Evolutionary conservation across 2,113 vertebrate species (phyloP).

Genomic region (Chelonoidis abingdonii): DNA sequence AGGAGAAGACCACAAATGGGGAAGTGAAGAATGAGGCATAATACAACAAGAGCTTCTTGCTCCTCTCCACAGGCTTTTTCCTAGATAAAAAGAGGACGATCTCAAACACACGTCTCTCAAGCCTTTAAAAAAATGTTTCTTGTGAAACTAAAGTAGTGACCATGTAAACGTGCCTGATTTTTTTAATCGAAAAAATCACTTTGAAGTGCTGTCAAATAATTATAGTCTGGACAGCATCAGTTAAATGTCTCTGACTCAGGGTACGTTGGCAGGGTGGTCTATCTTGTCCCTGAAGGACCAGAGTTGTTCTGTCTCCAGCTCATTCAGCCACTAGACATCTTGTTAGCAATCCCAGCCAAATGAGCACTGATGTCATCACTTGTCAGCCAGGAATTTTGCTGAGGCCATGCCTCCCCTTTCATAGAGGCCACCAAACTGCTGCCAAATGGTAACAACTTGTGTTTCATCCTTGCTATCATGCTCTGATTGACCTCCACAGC

Average conservation of each 20-base stretch:
- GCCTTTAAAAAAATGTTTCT: not conserved
- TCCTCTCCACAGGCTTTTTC: constrained; percentile 81
- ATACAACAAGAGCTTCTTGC: constrained; percentile 73
- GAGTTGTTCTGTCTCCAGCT: not conserved
- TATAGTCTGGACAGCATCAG: not conserved
- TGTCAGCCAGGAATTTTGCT: not conserved
- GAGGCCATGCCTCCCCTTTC: not conserved
- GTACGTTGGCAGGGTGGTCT: not conserved
- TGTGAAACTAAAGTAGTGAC: not conserved
- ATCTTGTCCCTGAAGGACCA: not conserved
- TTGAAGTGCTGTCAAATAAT: not conserved
- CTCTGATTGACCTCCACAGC: not conserved
- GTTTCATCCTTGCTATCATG: not conserved
- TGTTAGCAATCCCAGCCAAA: not conserved
- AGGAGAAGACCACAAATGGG: constrained; percentile 95
- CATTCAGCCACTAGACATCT: not conserved
- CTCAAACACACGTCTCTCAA: not conserved
- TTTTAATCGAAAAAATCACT: not conserved
- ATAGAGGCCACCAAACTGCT: no score
- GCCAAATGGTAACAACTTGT: not conserved
- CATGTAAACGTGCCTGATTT: not conserved
- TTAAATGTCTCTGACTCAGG: not conserved
- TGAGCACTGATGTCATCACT: not conserved
- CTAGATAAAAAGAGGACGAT: constrained; percentile 56
- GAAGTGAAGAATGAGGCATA: constrained; percentile 87